A percentile compares a stretch with the other conserved stretches of the same genome.
phyloP scores from a whole-genome alignment of 2,113 vertebrate species.

The Pterophyllum scalare region DNA sequence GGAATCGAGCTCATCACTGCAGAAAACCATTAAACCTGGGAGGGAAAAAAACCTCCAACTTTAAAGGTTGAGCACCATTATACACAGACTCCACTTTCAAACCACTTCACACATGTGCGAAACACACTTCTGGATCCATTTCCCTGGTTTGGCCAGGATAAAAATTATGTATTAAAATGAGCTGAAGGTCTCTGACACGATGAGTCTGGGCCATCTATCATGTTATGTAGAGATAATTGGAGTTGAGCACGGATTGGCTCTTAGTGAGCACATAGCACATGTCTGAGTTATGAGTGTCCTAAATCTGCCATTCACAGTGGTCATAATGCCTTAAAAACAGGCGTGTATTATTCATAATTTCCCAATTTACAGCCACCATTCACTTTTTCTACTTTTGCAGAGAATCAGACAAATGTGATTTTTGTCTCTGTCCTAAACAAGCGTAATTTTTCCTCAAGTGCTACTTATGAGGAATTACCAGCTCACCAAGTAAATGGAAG shows the following conservation, averaged over 20 bases:
- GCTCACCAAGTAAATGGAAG: background rate
- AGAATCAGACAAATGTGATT: constrained; percentile 22
- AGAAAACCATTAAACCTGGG: background rate
- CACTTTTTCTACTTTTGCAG: constrained; percentile 3
- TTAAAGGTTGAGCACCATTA: constrained; percentile 31
- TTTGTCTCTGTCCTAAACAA: constrained; percentile 24
- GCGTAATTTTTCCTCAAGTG: constrained; percentile 33
- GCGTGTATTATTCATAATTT: constrained; percentile 57
- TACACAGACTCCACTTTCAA: constrained; percentile 24
- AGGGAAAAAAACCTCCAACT: background rate
- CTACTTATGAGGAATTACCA: constrained; percentile 50
- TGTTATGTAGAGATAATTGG: constrained; percentile 62
- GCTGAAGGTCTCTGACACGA: constrained; percentile 38
- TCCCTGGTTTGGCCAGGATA: background rate
- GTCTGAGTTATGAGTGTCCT: constrained; percentile 26
- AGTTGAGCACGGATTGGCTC: constrained; percentile 33
- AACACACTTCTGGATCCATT: constrained; percentile 18
- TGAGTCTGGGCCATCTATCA: constrained; percentile 32
- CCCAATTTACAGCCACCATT: constrained; percentile 36
- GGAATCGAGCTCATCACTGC: constrained; percentile 10
- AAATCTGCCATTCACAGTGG: constrained; percentile 60
- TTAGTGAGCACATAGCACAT: constrained; percentile 8
- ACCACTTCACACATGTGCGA: constrained; percentile 39
- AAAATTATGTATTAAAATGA: constrained; percentile 32
- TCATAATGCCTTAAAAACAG: constrained; percentile 49